Evolutionary conservation across 2,113 vertebrate genomes (phyloP).

Genomic region (Poeciliopsis prolifica): DNA sequence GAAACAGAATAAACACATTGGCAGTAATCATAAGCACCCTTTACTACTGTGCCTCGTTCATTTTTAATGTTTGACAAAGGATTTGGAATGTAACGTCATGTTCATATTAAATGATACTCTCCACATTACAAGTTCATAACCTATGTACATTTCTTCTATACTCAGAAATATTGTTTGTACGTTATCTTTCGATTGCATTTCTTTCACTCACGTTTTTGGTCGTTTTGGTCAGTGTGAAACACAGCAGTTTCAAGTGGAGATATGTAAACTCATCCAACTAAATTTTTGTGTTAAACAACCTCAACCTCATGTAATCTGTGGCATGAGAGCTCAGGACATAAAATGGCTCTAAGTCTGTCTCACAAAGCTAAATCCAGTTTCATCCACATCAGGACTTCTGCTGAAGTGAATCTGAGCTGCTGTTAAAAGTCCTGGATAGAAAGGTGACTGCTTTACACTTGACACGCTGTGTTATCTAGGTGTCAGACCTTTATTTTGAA

Average conservation of each 20-base stretch:
- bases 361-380: neutral
- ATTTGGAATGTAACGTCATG: constrained; percentile 55
- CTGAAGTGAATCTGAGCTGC: neutral
- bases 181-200: constrained; percentile 1
- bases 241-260: neutral
- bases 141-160: constrained; percentile 48
- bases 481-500: neutral
- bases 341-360: neutral
- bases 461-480: neutral
- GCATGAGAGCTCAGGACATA: neutral
- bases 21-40: constrained; percentile 66
- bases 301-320: neutral
- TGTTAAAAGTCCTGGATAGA: neutral
- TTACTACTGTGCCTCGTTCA: constrained; percentile 53
- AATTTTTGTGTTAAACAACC: neutral
- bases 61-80: constrained; percentile 53
- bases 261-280: neutral
- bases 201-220: constrained; percentile 1
- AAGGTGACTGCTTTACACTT: neutral
- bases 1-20: constrained; percentile 61
- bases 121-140: constrained; percentile 34
- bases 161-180: constrained; percentile 11
- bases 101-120: constrained; percentile 43
- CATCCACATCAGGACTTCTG: neutral
- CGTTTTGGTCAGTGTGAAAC: constrained; percentile 3